Evolutionary conservation across 2,888 invertebrate genomes (phyloP).

Genomic region (Atherix ibis): DNA sequence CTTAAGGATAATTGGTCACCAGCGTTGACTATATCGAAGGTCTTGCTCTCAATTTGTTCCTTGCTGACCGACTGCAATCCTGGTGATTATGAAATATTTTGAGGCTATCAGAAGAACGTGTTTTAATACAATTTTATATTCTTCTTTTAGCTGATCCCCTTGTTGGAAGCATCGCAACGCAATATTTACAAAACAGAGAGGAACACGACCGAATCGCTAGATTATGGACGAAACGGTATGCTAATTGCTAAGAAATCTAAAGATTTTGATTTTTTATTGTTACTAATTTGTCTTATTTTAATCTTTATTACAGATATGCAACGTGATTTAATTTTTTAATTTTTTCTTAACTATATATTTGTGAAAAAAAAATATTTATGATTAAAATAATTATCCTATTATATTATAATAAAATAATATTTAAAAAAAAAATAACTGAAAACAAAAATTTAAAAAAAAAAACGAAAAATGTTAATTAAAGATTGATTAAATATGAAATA

Average conservation of each 20-base stretch:
- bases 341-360: no score
- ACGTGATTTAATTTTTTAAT: conserved; percentile 32
- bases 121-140: conserved; percentile 1
- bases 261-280: no score
- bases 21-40: conserved; percentile 96
- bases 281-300: no score
- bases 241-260: no score
- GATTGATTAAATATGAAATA: conserved; percentile 1
- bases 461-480: conserved; percentile 1
- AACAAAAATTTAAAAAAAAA: conserved; percentile 3
- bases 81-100: no score
- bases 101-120: no score
- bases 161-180: conserved; percentile 95
- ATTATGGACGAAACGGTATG: conserved; percentile 96
- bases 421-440: conserved; percentile 4
- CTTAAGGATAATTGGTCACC: conserved; percentile 99
- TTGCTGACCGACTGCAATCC: conserved; percentile 97
- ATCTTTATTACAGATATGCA: conserved; percentile 25
- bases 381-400: conserved; percentile 5
- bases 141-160: conserved; percentile 73
- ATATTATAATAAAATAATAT: conserved; percentile 4
- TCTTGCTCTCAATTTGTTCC: conserved; percentile 93
- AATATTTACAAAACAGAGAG: conserved; percentile 92
- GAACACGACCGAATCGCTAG: conserved; percentile 97
- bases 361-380: conserved; percentile 4